phyloP scores from a whole-genome alignment of 2,888 invertebrate genomes.

The Drosophila greeni region DNA sequence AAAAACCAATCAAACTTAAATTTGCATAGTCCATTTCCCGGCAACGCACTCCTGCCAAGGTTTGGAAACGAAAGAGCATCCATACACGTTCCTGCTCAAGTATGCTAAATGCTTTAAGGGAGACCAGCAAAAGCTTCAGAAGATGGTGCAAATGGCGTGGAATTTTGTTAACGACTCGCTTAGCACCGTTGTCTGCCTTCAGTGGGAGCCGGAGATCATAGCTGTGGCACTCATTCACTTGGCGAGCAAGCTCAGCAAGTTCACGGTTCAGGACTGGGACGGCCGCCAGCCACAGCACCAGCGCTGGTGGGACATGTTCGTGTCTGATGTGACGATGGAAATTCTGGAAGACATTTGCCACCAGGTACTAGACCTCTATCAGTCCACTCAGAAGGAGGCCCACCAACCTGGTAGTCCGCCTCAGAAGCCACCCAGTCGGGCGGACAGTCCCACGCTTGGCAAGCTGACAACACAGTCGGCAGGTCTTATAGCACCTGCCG shows the following conservation, averaged over 20 bases:
- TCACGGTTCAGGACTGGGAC: slow-evolving; percentile 95
- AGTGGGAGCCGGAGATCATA: slow-evolving; percentile 99
- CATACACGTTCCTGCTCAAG: slow-evolving; percentile 94
- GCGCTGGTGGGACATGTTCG: slow-evolving; percentile 99
- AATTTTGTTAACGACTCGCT: slow-evolving; percentile 99
- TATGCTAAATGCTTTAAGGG: slow-evolving; percentile 96
- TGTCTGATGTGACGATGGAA: slow-evolving; percentile 95
- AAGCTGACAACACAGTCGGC: slow-evolving; percentile 30
- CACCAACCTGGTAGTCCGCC: slow-evolving; percentile 82
- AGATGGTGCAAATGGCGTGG: slow-evolving; percentile 99
- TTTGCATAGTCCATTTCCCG: too few species aligned
- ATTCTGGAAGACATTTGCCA: slow-evolving; percentile 98
- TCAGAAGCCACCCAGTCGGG: slow-evolving; percentile 81
- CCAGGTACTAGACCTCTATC: slow-evolving; percentile 94
- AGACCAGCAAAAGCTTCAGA: slow-evolving; percentile 94
- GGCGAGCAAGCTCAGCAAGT: slow-evolving; percentile 96
- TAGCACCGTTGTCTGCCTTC: slow-evolving; percentile 96
- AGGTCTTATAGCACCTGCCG: neutral
- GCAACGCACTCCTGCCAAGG: too few species aligned
- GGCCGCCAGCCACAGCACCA: slow-evolving; percentile 87
- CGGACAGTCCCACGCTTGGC: slow-evolving; percentile 81
- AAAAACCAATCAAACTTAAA: too few species aligned
- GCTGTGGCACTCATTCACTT: slow-evolving; percentile 98
- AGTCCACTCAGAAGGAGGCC: slow-evolving; percentile 83
- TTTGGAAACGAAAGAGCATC: too few species aligned